Base-by-base conservation (phyloP, 1,140 invertebrate genomes). In the Conopomorpha cramerella region DNA sequence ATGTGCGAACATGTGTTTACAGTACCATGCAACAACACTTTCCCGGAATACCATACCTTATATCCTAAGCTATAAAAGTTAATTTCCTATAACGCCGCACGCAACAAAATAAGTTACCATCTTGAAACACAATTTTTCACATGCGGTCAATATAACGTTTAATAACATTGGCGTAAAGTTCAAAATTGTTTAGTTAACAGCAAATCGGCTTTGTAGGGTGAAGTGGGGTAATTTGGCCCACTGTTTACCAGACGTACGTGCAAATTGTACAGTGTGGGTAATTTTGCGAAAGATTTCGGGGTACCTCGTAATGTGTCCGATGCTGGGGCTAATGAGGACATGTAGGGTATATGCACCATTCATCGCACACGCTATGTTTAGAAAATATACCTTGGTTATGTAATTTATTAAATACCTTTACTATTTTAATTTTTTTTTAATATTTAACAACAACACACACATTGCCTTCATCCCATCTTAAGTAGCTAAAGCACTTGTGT, bases 1-100 rank as follows among this genome's bases (percentile, higher is more conserved):
- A 51, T 68, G 60, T 59, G 49, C 46, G 46, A 55, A 62, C 70
- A 55, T 76, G 68, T 71, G 53, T 57, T 49, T n/a, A n/a, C n/a
- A n/a, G n/a, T 55, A 68, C 63, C 52, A 35, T 31, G 47, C 46
- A 49, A 23, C 7, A 10, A 16, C 23, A 27, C 29, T 4, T 8
- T 14, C 13, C 16, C 36, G 29, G 3, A 18, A 13, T 42, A 35
- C 33, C 19, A 11, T 44, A 43, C 47, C 39, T 47, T 59, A 57
- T 33, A 1, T 0, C 23, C 6, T n/a, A 15, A 0, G 3, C 0
- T 33, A 37, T 10, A 23, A 10, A 23, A 10, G 4, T 23, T 23
- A 23, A 23, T 23, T 29, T 29, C 28, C n/a, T n/a, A n/a, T n/a
- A n/a, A n/a, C n/a, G n/a, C n/a, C n/a, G n/a, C n/a, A n/a, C n/a